Evolutionary conservation across 1,140 invertebrate species (phyloP).

Genomic region (Lepidurus packardi): DNA sequence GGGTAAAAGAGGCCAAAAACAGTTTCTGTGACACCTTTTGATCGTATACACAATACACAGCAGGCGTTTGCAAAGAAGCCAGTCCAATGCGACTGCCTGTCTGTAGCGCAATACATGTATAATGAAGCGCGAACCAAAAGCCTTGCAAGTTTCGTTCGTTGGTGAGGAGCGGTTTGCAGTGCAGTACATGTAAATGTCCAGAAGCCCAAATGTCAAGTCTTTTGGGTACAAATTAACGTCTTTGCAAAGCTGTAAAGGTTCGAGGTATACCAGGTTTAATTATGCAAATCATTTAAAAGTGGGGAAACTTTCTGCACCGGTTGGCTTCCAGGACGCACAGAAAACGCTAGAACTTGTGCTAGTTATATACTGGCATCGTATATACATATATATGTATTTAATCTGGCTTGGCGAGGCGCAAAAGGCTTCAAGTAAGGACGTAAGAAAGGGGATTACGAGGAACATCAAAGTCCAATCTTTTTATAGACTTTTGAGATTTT

Average conservation of each 20-base stretch:
- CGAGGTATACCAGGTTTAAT: no score
- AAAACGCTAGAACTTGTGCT: no score
- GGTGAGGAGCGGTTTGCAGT: no score
- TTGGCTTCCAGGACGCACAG: no score
- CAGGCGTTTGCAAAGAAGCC: neutral
- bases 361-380: no score
- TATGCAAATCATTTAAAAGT: no score
- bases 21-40: neutral
- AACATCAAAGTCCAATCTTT: constrained; percentile 2
- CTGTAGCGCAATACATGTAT: neutral
- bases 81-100: neutral
- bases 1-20: neutral
- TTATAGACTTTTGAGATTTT: neutral
- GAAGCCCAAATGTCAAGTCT: no score
- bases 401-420: neutral
- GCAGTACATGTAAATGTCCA: no score
- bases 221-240: no score
- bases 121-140: neutral
- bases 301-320: no score
- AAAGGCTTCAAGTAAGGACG: neutral
- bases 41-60: neutral
- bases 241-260: no score
- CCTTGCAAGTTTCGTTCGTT: neutral
- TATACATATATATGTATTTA: neutral
- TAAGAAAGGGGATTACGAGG: neutral